These are phyloP conservation scores for Rhabdophis nuchalis DNA, from an alignment of 2,797 vertebrate species.

Conservation along the genomic window DNA sequence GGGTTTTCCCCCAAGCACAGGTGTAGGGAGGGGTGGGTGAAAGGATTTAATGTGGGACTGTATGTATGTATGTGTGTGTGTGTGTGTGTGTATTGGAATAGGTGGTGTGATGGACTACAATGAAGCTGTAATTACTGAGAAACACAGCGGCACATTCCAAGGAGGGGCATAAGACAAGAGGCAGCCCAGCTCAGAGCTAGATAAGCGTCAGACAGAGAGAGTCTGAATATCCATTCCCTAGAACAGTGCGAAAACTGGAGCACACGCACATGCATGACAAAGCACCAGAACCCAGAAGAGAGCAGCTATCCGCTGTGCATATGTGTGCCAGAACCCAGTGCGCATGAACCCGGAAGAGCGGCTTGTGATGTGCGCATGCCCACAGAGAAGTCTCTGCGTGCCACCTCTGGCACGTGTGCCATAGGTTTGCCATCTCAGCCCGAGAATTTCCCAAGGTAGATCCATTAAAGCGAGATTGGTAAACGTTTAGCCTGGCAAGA, in stretches of 20 bases:
- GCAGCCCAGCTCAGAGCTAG: background rate
- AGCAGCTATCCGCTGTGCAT: too few relatives aligned
- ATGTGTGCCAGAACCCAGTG: too few relatives aligned
- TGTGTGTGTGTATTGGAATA: background rate
- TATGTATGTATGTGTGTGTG: background rate
- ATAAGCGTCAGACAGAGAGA: background rate
- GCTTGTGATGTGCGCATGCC: too few relatives aligned
- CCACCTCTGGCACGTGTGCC: too few relatives aligned
- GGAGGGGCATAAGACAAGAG: background rate
- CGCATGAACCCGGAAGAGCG: too few relatives aligned
- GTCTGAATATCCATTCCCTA: background rate
- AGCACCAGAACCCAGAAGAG: too few relatives aligned
- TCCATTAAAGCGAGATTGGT: background rate
- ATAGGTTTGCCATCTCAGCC: too few relatives aligned
- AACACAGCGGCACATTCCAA: background rate
- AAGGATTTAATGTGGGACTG: background rate
- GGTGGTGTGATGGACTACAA: background rate
- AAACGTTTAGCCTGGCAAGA: background rate
- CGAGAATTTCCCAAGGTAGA: background rate
- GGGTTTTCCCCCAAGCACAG: background rate
- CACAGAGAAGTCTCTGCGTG: too few relatives aligned
- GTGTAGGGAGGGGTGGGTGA: background rate
- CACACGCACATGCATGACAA: too few relatives aligned
- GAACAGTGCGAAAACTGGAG: background rate
- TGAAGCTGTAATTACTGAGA: background rate